These are phyloP conservation scores for Micronycteris hirsuta DNA, from an alignment of 2,113 vertebrate species.

Conservation along the genomic window DNA sequence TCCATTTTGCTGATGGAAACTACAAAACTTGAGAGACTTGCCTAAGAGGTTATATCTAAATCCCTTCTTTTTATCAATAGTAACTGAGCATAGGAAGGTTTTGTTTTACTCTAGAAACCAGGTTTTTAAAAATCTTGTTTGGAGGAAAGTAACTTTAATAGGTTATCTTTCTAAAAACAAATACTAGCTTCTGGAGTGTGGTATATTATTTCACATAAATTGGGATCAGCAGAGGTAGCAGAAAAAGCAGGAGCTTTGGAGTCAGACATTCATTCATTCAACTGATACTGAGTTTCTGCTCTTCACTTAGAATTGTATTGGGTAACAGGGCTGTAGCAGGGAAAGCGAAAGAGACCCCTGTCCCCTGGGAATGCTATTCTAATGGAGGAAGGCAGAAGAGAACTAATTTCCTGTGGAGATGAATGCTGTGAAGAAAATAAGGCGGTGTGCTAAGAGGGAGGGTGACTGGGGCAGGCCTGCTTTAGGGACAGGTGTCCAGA, in stretches of 20 bases:
- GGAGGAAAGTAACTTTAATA: not conserved
- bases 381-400: not conserved
- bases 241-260: not conserved
- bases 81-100: not conserved
- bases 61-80: not conserved
- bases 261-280: not conserved
- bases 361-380: not conserved
- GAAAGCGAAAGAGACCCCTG: not conserved
- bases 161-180: not conserved
- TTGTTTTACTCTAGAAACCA: slow-evolving; percentile 21
- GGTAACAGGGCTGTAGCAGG: not conserved
- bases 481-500: not conserved
- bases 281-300: not conserved
- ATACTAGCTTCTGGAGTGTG: not conserved
- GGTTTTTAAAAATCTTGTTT: not conserved
- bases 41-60: not conserved
- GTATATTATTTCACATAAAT: not conserved
- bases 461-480: not conserved
- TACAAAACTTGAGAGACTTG: not conserved
- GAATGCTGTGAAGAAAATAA: not conserved
- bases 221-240: not conserved
- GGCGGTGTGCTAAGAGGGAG: not conserved
- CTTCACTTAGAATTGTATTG: not conserved
- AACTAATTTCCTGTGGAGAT: not conserved
- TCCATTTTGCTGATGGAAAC: slow-evolving; percentile 20